Conservation (phyloP, 2,888 invertebrate genomes). For the Spisula subtruncata region DNA sequence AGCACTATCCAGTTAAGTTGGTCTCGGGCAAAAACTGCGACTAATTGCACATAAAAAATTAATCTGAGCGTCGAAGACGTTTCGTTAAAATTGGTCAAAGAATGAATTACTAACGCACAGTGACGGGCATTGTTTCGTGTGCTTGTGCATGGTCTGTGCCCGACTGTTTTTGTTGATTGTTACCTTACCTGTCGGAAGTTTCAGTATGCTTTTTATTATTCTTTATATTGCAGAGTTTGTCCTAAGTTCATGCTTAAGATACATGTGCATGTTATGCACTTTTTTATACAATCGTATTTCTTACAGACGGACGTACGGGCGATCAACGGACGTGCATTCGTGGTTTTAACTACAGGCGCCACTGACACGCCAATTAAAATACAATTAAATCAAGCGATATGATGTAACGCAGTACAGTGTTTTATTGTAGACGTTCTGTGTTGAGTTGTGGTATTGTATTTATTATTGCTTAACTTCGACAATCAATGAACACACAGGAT, state of each 20-base stretch:
- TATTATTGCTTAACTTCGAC: constrained; percentile 4
- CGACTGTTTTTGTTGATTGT: too few relatives aligned
- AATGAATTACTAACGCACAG: too few relatives aligned
- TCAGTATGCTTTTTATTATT: too few relatives aligned
- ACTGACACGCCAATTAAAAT: constrained; percentile 17
- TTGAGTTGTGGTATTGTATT: not conserved
- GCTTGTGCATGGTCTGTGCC: too few relatives aligned
- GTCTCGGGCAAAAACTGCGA: too few relatives aligned
- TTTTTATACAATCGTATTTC: not conserved
- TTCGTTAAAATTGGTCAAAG: too few relatives aligned
- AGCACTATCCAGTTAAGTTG: too few relatives aligned
- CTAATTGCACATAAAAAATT: too few relatives aligned
- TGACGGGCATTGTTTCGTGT: too few relatives aligned
- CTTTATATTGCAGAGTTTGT: too few relatives aligned
- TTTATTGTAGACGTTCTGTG: not conserved
- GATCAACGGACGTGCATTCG: not conserved
- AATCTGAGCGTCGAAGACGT: too few relatives aligned
- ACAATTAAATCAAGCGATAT: not conserved
- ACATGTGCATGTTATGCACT: not conserved
- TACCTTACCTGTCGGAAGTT: too few relatives aligned
- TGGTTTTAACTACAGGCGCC: constrained; percentile 4
- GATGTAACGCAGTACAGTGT: not conserved
- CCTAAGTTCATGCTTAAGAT: not conserved
- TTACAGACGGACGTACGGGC: not conserved
- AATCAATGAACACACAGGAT: not conserved